Evolutionary conservation across 2,888 invertebrate species (phyloP), one percentile per base, ranked within the genome.

Genomic region (Branchellion lobata): DNA sequence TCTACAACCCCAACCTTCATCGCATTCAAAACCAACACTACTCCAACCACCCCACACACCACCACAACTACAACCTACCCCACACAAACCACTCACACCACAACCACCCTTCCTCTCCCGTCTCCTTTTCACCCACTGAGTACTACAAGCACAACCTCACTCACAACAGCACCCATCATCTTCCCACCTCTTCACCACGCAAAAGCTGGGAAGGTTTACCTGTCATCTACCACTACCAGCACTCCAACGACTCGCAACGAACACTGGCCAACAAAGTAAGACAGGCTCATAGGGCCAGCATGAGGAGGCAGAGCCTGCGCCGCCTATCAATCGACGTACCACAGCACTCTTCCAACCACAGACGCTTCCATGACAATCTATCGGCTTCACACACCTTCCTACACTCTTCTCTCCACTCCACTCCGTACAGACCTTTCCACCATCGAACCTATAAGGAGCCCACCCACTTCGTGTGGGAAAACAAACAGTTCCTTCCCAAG

Each of bases 171-270:
- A 18, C 5, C 24, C 29, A 34, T 5, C 14, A 73, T 8, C 2
- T 40, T 24, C 24, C 5, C 47, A 40, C 40, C 36, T 27, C 29
- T 3, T 33, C 29, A 2, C 36, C 36, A 14, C 5, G 18, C 5
- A 27, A 57, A 31, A 77, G 77, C 65, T 77, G 31, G 65, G 77
- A 77, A 14, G 77, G 77, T 24, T 53, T 77, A 18, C 77, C 77
- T 1, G 77, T 77, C 36, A 77, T 77, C 65, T 77, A 77, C 65
- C 77, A 77, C 34, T 57, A 77, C 77, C 77, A 77, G 18, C 34
- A 77, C 40, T 21, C 77, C 1, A 2, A n/a, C 1, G 65, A 53
- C 24, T 34, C 53, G 21, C 77, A 77, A 61, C 47, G 33, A 34
- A 31, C 57, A 1, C 31, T 77, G 31, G 65, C 61, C n/a, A 36